Evolutionary conservation across 2,113 vertebrate species (phyloP), one percentile per base, ranked within the genome.

Genomic region (Pungitius pungitius): DNA sequence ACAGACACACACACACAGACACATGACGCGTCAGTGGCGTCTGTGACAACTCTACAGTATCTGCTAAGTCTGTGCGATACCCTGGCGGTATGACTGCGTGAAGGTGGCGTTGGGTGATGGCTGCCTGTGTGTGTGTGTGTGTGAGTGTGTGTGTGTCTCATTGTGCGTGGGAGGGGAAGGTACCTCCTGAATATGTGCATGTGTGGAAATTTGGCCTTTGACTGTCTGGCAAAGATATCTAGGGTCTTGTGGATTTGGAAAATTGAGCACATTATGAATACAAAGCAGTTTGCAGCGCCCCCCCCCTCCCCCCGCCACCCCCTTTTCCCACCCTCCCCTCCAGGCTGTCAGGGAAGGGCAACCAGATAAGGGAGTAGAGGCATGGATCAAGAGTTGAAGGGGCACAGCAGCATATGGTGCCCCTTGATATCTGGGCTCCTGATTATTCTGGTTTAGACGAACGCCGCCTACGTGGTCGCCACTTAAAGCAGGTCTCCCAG

Each of bases 341-440:
- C 65, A 75, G 62, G 54, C 77, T 71, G 55, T 82, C 70, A 84
- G 63, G 30, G 68, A n/a, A 82, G 58, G 43, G 64, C 71, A 67
- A 73, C 61, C 71, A 69, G 79, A 85, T 81, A 79, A 86, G 80
- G 80, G 62, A 77, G 72, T 77, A 20, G 60, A 79, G 45, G 37
- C 77, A 45, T 52, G 75, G 84, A 85, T 90, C 85, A 90, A 80
- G 64, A 67, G 86, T 67, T 83, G 56, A 83, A 81, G 80, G 82
- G 88, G 66, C 74, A 85, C 63, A 26, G 75, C 47, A 52, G 57
- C 88, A 90, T 88, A 88, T 88, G 88, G 82, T 68, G 69, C 55
- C 74, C 82, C 71, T 57, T 70, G 74, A 87, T 86, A 85, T 69
- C 73, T 49, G 69, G 66, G 72, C 26, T 71, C 64, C 57, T 64